Conservation (phyloP, 1,140 invertebrate genomes). For the Platorchestia sp. region DNA sequence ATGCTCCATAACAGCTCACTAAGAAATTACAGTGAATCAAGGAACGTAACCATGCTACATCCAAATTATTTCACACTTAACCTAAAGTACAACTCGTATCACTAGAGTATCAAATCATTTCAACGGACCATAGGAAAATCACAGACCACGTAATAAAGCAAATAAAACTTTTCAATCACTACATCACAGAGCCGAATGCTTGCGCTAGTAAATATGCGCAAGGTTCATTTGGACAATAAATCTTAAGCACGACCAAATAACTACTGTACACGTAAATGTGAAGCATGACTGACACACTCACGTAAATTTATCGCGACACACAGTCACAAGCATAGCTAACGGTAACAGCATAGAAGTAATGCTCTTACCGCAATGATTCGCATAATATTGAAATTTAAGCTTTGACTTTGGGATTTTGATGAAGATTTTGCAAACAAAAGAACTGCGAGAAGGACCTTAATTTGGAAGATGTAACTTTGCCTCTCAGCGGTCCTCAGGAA, state of each 20-base stretch:
- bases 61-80: not conserved
- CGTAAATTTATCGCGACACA: not conserved
- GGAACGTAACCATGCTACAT: not conserved
- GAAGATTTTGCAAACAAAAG: not conserved
- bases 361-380: not conserved
- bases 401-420: not conserved
- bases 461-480: not conserved
- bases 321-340: too few species aligned
- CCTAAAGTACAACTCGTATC: not conserved
- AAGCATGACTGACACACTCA: not conserved
- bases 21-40: not conserved
- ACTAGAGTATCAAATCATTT: constrained; percentile 19
- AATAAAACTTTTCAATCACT: constrained; percentile 8
- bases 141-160: constrained; percentile 25
- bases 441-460: not conserved
- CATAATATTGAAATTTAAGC: not conserved
- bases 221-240: not conserved
- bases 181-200: constrained; percentile 18
- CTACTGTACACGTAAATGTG: not conserved
- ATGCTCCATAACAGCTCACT: not conserved
- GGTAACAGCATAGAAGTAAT: too few species aligned
- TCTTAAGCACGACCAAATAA: not conserved
- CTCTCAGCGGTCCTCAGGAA: not conserved
- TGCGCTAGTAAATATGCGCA: not conserved
- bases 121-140: constrained; percentile 8